Conservation (phyloP, 2,113 vertebrate genomes). For the Paedocypris sp. region DNA sequence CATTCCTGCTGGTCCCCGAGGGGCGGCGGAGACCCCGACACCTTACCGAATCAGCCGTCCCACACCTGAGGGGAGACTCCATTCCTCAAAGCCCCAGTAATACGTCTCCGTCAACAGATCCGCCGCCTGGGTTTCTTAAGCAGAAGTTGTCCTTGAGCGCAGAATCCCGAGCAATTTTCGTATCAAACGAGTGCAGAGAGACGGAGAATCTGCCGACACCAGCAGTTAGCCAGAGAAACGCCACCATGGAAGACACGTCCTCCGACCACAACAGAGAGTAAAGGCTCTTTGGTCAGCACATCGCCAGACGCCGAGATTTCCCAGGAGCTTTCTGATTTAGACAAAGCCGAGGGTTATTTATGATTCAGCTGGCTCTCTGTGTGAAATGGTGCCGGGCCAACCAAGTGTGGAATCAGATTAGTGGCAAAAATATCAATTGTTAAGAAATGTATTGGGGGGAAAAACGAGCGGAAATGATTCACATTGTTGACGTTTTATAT, state of each 20-base stretch:
- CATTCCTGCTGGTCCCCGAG: conserved; percentile 44
- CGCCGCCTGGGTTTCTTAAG: conserved; percentile 35
- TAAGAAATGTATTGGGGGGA: too few relatives aligned
- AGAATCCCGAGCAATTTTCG: conserved; percentile 40
- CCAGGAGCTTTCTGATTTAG: conserved; percentile 13
- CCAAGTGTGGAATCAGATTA: too few relatives aligned
- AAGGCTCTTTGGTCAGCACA: conserved; percentile 7
- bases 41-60: conserved; percentile 60
- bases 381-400: too few relatives aligned
- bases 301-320: not conserved
- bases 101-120: conserved; percentile 51
- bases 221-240: conserved; percentile 3
- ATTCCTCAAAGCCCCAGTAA: conserved; percentile 51
- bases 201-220: conserved; percentile 10
- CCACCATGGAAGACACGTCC: not conserved
- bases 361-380: too few relatives aligned
- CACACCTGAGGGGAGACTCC: conserved; percentile 43
- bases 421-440: too few relatives aligned
- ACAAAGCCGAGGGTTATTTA: not conserved
- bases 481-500: too few relatives aligned
- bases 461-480: too few relatives aligned
- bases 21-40: conserved; percentile 44
- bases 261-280: too few relatives aligned
- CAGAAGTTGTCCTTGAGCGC: conserved; percentile 29
- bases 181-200: conserved; percentile 36